Base-by-base conservation (phyloP, 2,888 invertebrate genomes). In the Sesia apiformis region DNA sequence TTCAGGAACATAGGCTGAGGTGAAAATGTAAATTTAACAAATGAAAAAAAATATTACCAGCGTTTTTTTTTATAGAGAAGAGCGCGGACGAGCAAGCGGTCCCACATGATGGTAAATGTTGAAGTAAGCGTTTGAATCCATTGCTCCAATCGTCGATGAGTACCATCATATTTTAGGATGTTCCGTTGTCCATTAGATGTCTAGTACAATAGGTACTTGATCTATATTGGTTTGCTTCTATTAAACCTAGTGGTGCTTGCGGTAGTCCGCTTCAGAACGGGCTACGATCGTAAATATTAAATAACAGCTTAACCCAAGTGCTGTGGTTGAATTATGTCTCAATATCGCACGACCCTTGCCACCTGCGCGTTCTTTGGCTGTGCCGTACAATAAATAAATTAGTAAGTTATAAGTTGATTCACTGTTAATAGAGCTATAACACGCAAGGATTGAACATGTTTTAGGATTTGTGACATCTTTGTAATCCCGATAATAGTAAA, bases 321-420 rank as follows among this genome's bases (percentile, higher is more conserved):
- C 60, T 56, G 51, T 59, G 63, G 51, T 59, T 72, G 78, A 85
- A 74, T 84, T 85, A 85, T 85, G 78, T 76, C 78, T 84, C 77
- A 85, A 84, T 84, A 84, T 80, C 67, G 69, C 65, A 56, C 65
- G 72, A 71, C 74, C 76, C 76, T 70, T 67, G 69, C 69, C 75
- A 72, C 75, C 76, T 74, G 73, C 69, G 64, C 52, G 41, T 51
- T 51, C 38, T 4, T 23, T 41, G 51, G 54, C 55, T 53, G 55
- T 53, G 55, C 60, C 52, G 53, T 56, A 57, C 1, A 23, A 23
- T 23, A 23, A 23, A 23, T 23, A 23, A 23, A 23, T 23, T 23
- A 23, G 1, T 23, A 23, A 23, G 23, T 23, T 23, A 23, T 23
- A 65, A 68, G 74, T 79, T 76, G 78, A 79, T 77, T 74, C 73